Evolutionary conservation across 2,797 vertebrate species (phyloP).

Genomic region (Neosilurus mollespiculum): DNA sequence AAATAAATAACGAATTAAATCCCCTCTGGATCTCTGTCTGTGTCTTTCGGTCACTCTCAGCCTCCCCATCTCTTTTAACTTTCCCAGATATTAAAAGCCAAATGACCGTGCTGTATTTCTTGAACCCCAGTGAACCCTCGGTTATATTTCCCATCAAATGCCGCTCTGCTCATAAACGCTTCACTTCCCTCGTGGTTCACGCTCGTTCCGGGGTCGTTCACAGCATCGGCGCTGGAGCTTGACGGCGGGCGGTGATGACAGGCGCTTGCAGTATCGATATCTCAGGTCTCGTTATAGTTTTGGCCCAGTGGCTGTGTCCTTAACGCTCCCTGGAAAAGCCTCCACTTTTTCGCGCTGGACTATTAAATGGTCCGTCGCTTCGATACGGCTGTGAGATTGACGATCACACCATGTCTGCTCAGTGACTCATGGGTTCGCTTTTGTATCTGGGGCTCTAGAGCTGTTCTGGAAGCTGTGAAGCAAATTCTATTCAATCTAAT

Average conservation of each 20-base stretch:
- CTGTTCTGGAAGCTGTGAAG: not conserved
- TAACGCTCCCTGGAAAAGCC: constrained; percentile 27
- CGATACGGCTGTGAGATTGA: constrained; percentile 2
- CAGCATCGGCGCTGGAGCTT: constrained; percentile 18
- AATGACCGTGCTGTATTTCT: constrained; percentile 48
- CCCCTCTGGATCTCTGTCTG: constrained; percentile 31
- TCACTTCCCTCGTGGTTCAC: constrained; percentile 9
- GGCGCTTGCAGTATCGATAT: constrained; percentile 29
- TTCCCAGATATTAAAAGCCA: constrained; percentile 54
- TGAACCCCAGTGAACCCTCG: constrained; percentile 33
- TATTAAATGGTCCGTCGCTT: constrained; percentile 30
- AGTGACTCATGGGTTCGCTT: not conserved
- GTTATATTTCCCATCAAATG: constrained; percentile 21
- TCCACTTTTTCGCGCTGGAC: not conserved
- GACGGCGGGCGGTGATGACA: constrained; percentile 2
- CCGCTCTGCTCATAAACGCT: constrained; percentile 35
- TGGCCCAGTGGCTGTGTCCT: constrained; percentile 34
- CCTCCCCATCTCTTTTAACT: constrained; percentile 33
- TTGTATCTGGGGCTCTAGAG: not conserved
- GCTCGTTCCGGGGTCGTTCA: constrained; percentile 1
- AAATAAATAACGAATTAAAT: not conserved
- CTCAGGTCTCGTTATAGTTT: constrained; percentile 27
- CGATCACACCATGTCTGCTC: not conserved
- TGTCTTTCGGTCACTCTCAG: constrained; percentile 41
- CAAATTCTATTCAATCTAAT: not conserved